These are phyloP conservation scores for Nothocercus nigrocapillus DNA, from an alignment of 2,113 vertebrate species.

Conservation along the genomic window DNA sequence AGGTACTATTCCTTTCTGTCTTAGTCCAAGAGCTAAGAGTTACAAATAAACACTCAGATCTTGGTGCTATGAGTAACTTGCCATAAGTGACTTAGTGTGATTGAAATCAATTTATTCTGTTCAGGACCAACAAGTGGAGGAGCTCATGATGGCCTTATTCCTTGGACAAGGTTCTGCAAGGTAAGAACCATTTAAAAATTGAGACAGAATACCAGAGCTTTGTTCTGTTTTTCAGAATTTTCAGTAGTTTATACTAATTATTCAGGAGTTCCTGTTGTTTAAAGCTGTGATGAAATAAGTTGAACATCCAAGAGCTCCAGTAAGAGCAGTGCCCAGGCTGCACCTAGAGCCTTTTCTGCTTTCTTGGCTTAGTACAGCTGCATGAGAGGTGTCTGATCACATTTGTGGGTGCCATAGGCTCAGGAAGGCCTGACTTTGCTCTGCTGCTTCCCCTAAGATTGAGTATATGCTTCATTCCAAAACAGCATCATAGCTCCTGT, in stretches of 20 bases:
- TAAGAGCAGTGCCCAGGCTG: neutral
- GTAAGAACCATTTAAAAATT: conserved; percentile 66
- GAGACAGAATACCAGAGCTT: neutral
- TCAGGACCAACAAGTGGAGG: conserved; percentile 80
- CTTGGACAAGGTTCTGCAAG: conserved; percentile 97
- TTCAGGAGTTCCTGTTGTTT: neutral
- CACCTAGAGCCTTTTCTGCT: neutral
- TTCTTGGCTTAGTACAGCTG: neutral
- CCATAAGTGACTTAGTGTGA: neutral
- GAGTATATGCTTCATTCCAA: neutral
- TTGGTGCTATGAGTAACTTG: neutral
- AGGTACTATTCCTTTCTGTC: neutral
- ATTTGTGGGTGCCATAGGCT: neutral
- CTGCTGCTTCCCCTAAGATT: neutral
- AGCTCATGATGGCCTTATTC: conserved; percentile 87
- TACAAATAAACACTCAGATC: neutral
- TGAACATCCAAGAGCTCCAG: neutral
- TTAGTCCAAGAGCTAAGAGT: neutral
- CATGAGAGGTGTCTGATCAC: neutral
- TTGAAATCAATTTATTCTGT: neutral
- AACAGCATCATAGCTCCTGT: neutral
- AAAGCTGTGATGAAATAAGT: neutral
- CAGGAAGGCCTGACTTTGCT: neutral
- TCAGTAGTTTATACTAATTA: neutral
- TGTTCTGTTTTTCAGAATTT: neutral